Conservation (phyloP, 1,140 invertebrate species). For the Caenorhabditis remanei region DNA sequence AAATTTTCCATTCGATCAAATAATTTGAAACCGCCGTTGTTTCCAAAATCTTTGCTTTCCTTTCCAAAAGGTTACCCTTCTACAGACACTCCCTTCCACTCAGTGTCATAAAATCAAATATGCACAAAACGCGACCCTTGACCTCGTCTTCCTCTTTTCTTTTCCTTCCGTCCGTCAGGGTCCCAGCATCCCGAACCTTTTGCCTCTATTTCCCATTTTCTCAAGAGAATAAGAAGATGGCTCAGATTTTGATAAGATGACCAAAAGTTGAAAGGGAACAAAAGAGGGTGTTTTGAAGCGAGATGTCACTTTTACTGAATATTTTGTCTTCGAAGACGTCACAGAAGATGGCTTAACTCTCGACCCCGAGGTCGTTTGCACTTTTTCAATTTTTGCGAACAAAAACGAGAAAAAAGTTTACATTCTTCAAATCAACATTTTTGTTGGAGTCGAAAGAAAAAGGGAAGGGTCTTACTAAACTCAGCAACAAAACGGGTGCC, state of each 20-base stretch:
- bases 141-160: slow-evolving; percentile 21
- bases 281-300: not conserved
- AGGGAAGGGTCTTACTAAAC: not conserved
- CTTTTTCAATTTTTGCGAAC: not conserved
- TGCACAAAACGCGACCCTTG: slow-evolving; percentile 51
- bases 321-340: not conserved
- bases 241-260: slow-evolving; percentile 35
- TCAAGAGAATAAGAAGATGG: not conserved
- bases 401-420: not conserved
- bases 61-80: not conserved
- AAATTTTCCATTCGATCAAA: not conserved
- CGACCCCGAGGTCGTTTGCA: not conserved
- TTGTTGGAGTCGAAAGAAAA: not conserved
- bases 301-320: slow-evolving; percentile 33
- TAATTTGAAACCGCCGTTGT: not conserved
- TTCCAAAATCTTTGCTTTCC: too few relatives aligned
- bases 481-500: slow-evolving; percentile 7
- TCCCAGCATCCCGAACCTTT: not conserved
- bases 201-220: not conserved
- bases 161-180: not conserved
- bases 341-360: not conserved
- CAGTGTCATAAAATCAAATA: slow-evolving; percentile 54
- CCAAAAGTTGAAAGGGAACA: slow-evolving; percentile 4
- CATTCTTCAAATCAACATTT: not conserved
- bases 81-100: not conserved